Evolutionary conservation across 2,797 vertebrate genomes (phyloP).

Genomic region (Dendrocincla fuliginosa): DNA sequence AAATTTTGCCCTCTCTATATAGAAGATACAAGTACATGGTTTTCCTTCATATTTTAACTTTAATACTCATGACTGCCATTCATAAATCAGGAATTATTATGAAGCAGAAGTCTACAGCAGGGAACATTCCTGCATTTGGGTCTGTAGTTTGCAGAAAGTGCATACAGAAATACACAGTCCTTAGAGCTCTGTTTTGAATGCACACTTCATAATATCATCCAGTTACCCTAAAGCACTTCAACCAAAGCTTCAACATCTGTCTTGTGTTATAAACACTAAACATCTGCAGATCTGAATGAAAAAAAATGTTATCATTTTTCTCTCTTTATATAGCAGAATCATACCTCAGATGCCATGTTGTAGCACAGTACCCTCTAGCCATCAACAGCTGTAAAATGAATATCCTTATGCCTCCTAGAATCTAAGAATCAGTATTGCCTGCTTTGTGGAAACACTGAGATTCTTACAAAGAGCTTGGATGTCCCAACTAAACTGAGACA

Average conservation of each 20-base stretch:
- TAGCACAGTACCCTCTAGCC: neutral
- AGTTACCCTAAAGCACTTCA: neutral
- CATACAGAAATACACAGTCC: neutral
- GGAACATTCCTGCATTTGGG: neutral
- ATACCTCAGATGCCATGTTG: neutral
- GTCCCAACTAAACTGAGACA: neutral
- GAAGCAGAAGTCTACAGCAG: neutral
- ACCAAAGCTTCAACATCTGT: neutral
- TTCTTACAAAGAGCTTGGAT: neutral
- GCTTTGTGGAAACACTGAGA: neutral
- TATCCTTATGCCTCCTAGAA: neutral
- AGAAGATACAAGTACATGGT: neutral
- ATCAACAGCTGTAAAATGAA: neutral
- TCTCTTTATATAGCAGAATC: neutral
- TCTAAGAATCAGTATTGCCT: neutral
- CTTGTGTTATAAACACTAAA: neutral
- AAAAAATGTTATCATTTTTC: neutral
- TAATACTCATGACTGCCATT: neutral
- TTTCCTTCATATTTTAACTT: neutral
- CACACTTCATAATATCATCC: neutral
- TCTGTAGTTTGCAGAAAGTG: neutral
- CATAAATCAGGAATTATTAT: neutral
- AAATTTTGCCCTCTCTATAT: neutral
- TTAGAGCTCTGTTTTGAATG: neutral
- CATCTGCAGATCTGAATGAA: neutral